Evolutionary conservation across 2,113 vertebrate species (phyloP), one percentile per base, ranked within the genome.

Genomic region (Trichechus manatus): DNA sequence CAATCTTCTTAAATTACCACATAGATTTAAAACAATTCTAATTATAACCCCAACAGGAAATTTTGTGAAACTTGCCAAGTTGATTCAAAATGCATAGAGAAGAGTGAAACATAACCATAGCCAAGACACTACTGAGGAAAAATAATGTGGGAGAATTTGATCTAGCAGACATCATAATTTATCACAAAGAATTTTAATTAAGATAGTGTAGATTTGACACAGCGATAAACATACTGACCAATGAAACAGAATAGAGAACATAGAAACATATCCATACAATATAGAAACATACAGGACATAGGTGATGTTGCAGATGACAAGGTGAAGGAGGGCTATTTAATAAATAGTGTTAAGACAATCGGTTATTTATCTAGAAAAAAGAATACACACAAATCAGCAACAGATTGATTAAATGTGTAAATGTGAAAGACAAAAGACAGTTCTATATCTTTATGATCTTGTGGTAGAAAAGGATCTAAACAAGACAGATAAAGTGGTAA

Each of bases 401-500:
- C 47, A 80, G 74, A 85, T 3, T 59, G 31, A 84, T 36, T 75
- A 79, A 59, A 82, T 91, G 86, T 33, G 85, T 84, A 25, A 19
- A 6, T 39, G 83, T 19, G 47, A 90, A 63, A 47, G 47, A 47
- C 10, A 10, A 91, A 6, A 83, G 4, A 66, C 56, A 90, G 15
- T 64, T 47, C 70, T 47, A 36, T 80, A 64, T 64, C 4, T 70
- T 75, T 74, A 83, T 63, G 19, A 72, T 17, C 42, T 77, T 72
- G 11, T 20, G 31, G 17, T 72, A 59, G 31, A 15, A 87, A 92
- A 31, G 72, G 63, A 89, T 53, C 90, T 93, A 94, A 92, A 77
- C 4, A 89, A 90, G 33, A 44, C 3, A 92, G 66, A 89, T 50
- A 64, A 79, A 80, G 17, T 80, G 3, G 13, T 59, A 91, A n/a